phyloP scores from a whole-genome alignment of 2,797 vertebrate genomes.

The Hozukius guyotensis region DNA sequence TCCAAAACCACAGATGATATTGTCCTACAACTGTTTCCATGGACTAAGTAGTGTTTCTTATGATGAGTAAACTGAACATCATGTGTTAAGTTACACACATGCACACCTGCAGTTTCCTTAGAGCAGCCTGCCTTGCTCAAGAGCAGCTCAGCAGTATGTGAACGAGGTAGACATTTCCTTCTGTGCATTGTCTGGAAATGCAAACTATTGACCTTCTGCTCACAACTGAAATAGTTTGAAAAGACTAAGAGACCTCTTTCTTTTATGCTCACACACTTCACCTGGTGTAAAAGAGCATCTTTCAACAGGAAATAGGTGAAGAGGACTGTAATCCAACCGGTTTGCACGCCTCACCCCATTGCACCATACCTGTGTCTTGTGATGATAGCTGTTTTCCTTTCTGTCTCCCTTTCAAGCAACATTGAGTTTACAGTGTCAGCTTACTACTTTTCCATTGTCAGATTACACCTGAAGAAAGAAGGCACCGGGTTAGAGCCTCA shows the following conservation, averaged over 20 bases:
- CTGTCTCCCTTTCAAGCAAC: slow-evolving; percentile 24
- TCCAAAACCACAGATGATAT: neutral
- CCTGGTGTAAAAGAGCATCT: neutral
- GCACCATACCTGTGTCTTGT: neutral
- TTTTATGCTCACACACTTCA: neutral
- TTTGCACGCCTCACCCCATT: slow-evolving; percentile 42
- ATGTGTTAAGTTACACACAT: neutral
- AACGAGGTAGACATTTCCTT: neutral
- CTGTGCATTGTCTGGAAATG: neutral
- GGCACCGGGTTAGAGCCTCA: neutral
- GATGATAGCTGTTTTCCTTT: slow-evolving; percentile 17
- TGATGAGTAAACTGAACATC: neutral
- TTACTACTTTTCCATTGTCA: slow-evolving; percentile 54
- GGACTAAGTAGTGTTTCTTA: neutral
- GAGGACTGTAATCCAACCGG: slow-evolving; percentile 40
- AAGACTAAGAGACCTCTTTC: neutral
- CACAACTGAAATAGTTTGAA: neutral
- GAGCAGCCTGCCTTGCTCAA: neutral
- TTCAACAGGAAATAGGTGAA: neutral
- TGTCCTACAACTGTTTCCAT: neutral
- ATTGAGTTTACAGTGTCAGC: slow-evolving; percentile 33
- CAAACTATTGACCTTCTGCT: neutral
- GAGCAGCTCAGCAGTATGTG: neutral
- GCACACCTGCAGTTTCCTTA: neutral
- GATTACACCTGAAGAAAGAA: slow-evolving; percentile 28